Conservation (phyloP, 2,888 invertebrate genomes). For the Lypha dubia region DNA sequence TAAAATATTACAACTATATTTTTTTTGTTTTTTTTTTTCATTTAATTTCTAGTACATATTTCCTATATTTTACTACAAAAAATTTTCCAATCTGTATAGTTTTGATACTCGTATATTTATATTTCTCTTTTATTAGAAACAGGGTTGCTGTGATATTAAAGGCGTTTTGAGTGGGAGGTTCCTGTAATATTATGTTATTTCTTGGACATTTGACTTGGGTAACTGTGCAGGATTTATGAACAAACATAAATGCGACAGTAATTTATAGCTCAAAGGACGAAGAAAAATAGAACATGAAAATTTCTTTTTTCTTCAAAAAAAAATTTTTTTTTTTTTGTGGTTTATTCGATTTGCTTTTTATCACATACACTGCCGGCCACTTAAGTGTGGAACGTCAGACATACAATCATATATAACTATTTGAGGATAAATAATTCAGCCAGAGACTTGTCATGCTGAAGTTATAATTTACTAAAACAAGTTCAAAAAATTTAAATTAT, state of each 20-base stretch:
- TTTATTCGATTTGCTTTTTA: conserved; percentile 35
- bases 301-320: no score
- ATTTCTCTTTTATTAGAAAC: conserved; percentile 5
- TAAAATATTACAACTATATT: no score
- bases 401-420: no score
- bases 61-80: background rate
- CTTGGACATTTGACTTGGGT: conserved; percentile 58
- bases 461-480: no score
- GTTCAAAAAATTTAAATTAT: no score
- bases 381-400: background rate
- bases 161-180: conserved; percentile 39
- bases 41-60: background rate
- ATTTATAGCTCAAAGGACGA: conserved; percentile 72
- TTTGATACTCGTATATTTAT: background rate
- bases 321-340: conserved; percentile 20
- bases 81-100: background rate
- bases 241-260: conserved; percentile 72
- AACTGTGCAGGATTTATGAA: conserved; percentile 69
- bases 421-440: no score
- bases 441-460: no score
- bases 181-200: conserved; percentile 42
- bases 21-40: background rate
- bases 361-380: background rate
- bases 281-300: conserved; percentile 33
- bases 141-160: conserved; percentile 11